Base-by-base conservation (phyloP, 2,888 invertebrate species). In the Netelia melanura region DNA sequence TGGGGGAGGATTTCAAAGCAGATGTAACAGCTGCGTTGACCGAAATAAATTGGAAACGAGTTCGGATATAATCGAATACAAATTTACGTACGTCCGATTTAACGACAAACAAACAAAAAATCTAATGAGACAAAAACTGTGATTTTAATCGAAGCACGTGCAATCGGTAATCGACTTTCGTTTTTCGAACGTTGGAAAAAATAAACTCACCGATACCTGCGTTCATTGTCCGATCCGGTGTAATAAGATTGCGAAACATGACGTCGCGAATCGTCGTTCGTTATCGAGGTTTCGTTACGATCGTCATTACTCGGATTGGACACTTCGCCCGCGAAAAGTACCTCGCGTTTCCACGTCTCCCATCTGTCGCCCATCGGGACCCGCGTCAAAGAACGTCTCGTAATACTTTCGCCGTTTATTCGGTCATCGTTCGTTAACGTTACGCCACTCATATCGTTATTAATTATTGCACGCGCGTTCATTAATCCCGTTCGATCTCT, bases 331-430 rank as follows among this genome's bases (percentile, higher is more conserved):
- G 79, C 76, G 38, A 79, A 85, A 10, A 85, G 75, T 14, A 85
- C 75, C 10, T 83, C 84, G 84, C 86, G 88, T 68, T 88, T 82
- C 82, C 83, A 82, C 79, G 79, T 81, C 52, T 86, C 86, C 86
- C 87, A 88, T 85, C 74, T 79, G 76, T 68, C 74, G 48, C 84
- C 83, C 85, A 86, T 84, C 17, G 86, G 65, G 8, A 80, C 76
- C 23, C 85, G 71, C 21, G 75, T 76, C 48, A 85, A 76, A 44
- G 38, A 74, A 78, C 68, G 72, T 3, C 64, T 64, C 30, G 56
- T 52, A 30, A 23, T 43, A 43, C 54, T 64, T 44, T 62, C 85
- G 62, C 44, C 62, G 17, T 61, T 68, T 48, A 25, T 30, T 43
- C 38, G 8, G 17, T 21, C 17, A n/a, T 17, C 71, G 14, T 2